Evolutionary conservation across 2,797 vertebrate genomes (phyloP).

Genomic region (Allobates femoralis): DNA sequence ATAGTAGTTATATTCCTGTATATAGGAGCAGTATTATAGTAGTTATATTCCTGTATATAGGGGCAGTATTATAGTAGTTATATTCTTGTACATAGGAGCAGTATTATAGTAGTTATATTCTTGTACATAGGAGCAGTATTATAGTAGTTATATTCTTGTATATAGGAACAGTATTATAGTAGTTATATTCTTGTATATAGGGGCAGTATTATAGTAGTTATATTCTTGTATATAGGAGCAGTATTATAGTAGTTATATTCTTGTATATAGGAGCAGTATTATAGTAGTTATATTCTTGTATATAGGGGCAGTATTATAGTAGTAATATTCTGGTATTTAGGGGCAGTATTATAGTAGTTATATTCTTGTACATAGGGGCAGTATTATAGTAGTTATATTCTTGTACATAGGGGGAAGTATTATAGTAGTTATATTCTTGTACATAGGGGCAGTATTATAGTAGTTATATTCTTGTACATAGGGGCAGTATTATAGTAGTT

Average conservation of each 20-base stretch:
- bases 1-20: conserved; percentile 6
- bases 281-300: conserved; percentile 11
- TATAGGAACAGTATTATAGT: neutral
- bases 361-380: too few relatives aligned
- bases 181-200: neutral
- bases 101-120: conserved; percentile 9
- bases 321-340: neutral
- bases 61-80: neutral
- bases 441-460: too few relatives aligned
- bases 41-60: neutral
- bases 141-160: neutral
- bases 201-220: conserved; percentile 7
- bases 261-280: neutral
- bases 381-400: too few relatives aligned
- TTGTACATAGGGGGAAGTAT: too few relatives aligned
- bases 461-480: too few relatives aligned
- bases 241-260: conserved; percentile 14
- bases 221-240: neutral
- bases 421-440: too few relatives aligned
- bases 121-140: neutral
- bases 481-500: too few relatives aligned
- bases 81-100: neutral
- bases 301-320: neutral
- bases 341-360: neutral
- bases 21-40: neutral